A percentile compares a stretch with the other conserved stretches of the same genome.
These are phyloP conservation scores for Fistularia commersonii DNA, from an alignment of 2,797 vertebrate genomes.

Conservation along the genomic window DNA sequence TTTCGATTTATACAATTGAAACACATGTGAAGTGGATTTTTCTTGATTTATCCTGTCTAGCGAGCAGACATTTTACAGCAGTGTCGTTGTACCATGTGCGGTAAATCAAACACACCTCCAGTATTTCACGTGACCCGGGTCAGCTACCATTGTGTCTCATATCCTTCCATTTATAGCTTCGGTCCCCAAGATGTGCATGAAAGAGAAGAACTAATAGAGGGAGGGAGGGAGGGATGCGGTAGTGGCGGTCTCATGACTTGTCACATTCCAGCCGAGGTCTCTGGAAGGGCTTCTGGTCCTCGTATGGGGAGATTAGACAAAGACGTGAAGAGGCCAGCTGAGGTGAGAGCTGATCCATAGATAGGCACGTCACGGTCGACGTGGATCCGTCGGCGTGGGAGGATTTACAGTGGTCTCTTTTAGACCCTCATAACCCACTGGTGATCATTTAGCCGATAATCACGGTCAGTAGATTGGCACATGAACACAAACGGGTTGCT, in stretches of 20 bases:
- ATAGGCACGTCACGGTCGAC: conserved; percentile 40
- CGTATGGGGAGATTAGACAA: conserved; percentile 52
- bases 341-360: conserved; percentile 67
- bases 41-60: conserved; percentile 13
- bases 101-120: conserved; percentile 59
- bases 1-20: conserved; percentile 22
- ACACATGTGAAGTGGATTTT: conserved; percentile 1
- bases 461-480: too few species aligned
- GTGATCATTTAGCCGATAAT: too few species aligned
- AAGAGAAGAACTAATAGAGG: conserved; percentile 3
- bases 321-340: conserved; percentile 44
- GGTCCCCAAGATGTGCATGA: conserved; percentile 24
- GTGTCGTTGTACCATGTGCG: conserved; percentile 13
- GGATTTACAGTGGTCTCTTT: too few species aligned
- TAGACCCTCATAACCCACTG: too few species aligned
- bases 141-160: conserved; percentile 60
- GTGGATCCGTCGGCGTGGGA: too few species aligned
- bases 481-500: too few species aligned
- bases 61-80: conserved; percentile 24
- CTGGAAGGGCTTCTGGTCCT: conserved; percentile 48
- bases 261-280: conserved; percentile 62
- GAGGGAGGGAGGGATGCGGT: conserved; percentile 32
- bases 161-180: conserved; percentile 56
- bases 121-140: conserved; percentile 57
- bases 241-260: conserved; percentile 57